Evolutionary conservation across 2,113 vertebrate species (phyloP).

Genomic region (Dasypus novemcinctus): DNA sequence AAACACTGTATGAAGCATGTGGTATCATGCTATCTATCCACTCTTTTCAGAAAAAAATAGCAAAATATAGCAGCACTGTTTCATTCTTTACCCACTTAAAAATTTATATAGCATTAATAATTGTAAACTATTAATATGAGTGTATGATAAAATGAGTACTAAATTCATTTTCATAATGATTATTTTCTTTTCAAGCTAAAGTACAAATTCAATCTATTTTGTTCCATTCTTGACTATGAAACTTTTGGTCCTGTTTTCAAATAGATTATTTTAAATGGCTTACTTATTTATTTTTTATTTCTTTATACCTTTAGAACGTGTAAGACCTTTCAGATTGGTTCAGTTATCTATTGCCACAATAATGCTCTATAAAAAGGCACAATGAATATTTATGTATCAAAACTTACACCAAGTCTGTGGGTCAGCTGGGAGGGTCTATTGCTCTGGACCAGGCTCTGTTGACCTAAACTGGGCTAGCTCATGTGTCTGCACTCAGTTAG

Average conservation of each 20-base stretch:
- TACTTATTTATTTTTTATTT: too few species aligned
- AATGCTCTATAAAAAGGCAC: constrained; percentile 11
- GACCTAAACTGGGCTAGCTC: not conserved
- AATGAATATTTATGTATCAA: constrained; percentile 42
- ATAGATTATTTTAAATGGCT: not conserved
- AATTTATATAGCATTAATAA: not conserved
- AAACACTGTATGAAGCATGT: not conserved
- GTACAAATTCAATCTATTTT: not conserved
- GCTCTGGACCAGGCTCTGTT: not conserved
- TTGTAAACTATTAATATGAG: not conserved
- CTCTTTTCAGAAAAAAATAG: not conserved
- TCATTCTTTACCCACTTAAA: not conserved
- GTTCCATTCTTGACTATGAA: not conserved
- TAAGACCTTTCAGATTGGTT: not conserved
- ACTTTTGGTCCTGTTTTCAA: not conserved
- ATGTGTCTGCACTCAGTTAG: not conserved
- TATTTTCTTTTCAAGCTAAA: not conserved
- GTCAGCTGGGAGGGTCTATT: constrained; percentile 19
- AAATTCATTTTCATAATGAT: not conserved
- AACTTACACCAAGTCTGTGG: constrained; percentile 4
- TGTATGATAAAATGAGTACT: not conserved
- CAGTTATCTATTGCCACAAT: not conserved
- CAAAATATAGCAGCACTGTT: not conserved
- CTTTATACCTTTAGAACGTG: not conserved
- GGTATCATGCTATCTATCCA: not conserved